Evolutionary conservation across 2,113 vertebrate species (phyloP), one percentile per base, ranked within the genome.

Genomic region (Podarcis muralis): DNA sequence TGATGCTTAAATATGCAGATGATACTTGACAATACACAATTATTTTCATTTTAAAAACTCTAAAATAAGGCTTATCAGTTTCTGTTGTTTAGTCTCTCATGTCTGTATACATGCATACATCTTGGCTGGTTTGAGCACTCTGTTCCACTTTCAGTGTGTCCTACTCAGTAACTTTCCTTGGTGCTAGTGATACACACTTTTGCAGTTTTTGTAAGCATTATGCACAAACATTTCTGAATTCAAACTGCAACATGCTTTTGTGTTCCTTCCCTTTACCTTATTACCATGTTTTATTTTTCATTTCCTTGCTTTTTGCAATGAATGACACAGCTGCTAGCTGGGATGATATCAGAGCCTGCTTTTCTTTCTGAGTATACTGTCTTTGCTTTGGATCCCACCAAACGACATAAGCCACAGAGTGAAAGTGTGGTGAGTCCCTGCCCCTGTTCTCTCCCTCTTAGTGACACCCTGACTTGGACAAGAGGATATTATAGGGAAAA

Each of bases 321-420:
- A 97, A 97, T 97, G 97, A 96, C 97, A 98, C 98, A 99, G 99
- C 96, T 98, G 91, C 97, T 99, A 98, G 99, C 98, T 68, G 98
- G 98, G 98, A 99, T 99, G 98, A 99, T 99, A 99, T 98, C 99
- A 97, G 98, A 99, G 94, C 98, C 99, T 95, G 98, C 99, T 98
- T 99, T 99, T 98, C 98, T 99, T 96, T 99, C 99, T 98, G 99
- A 99, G 95, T 99, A 99, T 97, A 99, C 99, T 99, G 97, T 99
- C 97, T 99, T 99, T 99, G 98, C 98, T 99, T 98, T 99, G 98
- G 99, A 99, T 98, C 96, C 98, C 97, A 98, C 97, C 98, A 98
- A 98, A 94, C 97, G 95, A 96, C 98, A 97, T 97, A 98, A 98
- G 97, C 95, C 98, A 95, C 97, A 98, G 97, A 98, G 96, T 98